phyloP scores from a whole-genome alignment of 2,888 invertebrate species.

The Epinotia demarniana region DNA sequence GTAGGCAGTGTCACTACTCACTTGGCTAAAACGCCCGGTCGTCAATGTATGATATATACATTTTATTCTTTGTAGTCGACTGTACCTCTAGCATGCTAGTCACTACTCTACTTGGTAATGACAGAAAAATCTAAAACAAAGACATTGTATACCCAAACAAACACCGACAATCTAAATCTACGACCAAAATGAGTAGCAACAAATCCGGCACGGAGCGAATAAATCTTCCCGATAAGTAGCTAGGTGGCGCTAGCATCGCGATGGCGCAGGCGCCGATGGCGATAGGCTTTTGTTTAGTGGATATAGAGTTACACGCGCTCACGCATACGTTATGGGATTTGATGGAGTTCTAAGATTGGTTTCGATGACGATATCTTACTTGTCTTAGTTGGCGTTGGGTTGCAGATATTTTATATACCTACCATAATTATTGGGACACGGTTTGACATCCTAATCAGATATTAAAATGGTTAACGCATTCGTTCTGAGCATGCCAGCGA shows the following conservation, averaged over 20 bases:
- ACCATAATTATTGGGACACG: too few species aligned
- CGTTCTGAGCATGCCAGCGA: too few species aligned
- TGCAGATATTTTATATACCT: not conserved
- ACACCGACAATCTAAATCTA: constrained; percentile 36
- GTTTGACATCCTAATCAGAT: too few species aligned
- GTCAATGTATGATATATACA: too few species aligned
- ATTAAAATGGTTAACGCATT: too few species aligned
- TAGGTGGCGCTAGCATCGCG: constrained; percentile 62
- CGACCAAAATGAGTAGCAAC: constrained; percentile 58
- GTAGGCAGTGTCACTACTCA: too few species aligned
- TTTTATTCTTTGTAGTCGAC: too few species aligned
- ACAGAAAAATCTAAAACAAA: constrained; percentile 1
- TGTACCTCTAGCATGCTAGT: too few species aligned
- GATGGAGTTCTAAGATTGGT: constrained; percentile 23
- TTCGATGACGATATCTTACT: not conserved
- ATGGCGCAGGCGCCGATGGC: constrained; percentile 53
- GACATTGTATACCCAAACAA: constrained; percentile 4
- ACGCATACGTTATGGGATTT: constrained; percentile 11
- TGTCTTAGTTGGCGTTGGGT: not conserved
- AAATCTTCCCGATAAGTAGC: constrained; percentile 69
- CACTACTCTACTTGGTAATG: not conserved
- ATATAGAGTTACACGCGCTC: constrained; percentile 28
- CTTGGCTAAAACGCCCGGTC: too few species aligned
- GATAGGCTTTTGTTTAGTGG: constrained; percentile 40
- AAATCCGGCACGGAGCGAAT: constrained; percentile 57